Percentiles rank a stretch among this genome's conserved stretches.
phyloP scores from a whole-genome alignment of 2,888 invertebrate genomes.

The Dryadula phaetusa region DNA sequence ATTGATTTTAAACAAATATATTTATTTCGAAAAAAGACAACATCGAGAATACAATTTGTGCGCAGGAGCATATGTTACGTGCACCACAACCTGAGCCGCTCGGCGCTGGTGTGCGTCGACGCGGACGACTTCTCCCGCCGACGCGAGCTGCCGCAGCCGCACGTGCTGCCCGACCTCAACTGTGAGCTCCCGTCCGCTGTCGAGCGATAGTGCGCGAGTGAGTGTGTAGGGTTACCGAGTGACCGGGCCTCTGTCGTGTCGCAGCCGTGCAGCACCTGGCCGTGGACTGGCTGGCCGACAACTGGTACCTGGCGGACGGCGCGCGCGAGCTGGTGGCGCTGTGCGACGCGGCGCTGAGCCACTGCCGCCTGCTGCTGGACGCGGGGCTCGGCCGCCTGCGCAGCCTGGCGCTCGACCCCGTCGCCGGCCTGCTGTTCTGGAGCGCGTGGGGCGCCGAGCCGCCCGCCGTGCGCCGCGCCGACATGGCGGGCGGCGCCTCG shows the following conservation, averaged over 20 bases:
- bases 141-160: constrained; percentile 81
- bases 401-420: constrained; percentile 91
- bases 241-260: neutral
- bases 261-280: constrained; percentile 90
- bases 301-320: constrained; percentile 93
- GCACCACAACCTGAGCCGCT: constrained; percentile 84
- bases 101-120: constrained; percentile 86
- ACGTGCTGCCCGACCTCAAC: constrained; percentile 86
- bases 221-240: neutral
- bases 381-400: constrained; percentile 87
- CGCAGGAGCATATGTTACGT: constrained; percentile 88
- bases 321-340: constrained; percentile 88
- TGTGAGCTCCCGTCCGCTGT: constrained; percentile 69
- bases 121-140: constrained; percentile 86
- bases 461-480: constrained; percentile 86
- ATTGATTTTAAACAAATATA: no score
- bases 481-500: constrained; percentile 86
- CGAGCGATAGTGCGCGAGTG: no score
- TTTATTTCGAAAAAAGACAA: neutral
- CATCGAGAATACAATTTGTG: neutral
- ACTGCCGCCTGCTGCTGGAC: constrained; percentile 89
- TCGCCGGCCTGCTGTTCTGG: constrained; percentile 87
- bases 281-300: constrained; percentile 93
- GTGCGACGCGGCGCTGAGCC: constrained; percentile 85
- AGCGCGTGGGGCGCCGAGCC: constrained; percentile 89